These are phyloP conservation scores for Chalcosyrphus nemorum DNA, from an alignment of 2,888 invertebrate genomes.

Conservation along the genomic window DNA sequence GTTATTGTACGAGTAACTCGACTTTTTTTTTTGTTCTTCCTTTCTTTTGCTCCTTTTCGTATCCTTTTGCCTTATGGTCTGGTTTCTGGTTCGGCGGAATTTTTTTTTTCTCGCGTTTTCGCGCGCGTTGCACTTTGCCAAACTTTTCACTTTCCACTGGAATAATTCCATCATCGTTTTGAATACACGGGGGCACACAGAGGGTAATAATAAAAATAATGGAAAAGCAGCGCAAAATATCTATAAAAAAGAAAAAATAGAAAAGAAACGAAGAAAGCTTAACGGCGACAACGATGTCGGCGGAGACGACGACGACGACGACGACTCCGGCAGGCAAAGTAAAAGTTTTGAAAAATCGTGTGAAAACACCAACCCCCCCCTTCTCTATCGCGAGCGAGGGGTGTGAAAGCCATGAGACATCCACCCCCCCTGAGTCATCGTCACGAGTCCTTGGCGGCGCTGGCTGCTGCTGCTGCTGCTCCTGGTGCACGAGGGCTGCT, in stretches of 20 bases:
- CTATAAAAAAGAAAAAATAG: constrained; percentile 18
- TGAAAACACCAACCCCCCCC: constrained; percentile 59
- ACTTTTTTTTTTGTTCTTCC: constrained; percentile 31
- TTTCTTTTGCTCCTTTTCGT: background rate
- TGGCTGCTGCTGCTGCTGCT: constrained; percentile 45
- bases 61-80: constrained; percentile 16
- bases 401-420: constrained; percentile 65
- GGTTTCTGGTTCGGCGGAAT: constrained; percentile 24
- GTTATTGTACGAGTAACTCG: constrained; percentile 59
- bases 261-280: constrained; percentile 63
- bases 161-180: constrained; percentile 69
- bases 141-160: constrained; percentile 77
- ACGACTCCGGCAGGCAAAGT: constrained; percentile 64
- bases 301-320: constrained; percentile 28
- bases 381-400: constrained; percentile 14
- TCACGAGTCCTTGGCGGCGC: constrained; percentile 70
- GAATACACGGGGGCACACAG: constrained; percentile 42
- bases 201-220: constrained; percentile 71
- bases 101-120: constrained; percentile 60
- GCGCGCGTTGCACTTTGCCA: constrained; percentile 75
- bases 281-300: constrained; percentile 38
- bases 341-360: constrained; percentile 65
- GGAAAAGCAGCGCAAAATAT: constrained; percentile 23
- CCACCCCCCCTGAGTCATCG: constrained; percentile 72
- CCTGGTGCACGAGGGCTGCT: constrained; percentile 66